Percentiles rank a stretch among this genome's conserved stretches.
phyloP scores from a whole-genome alignment of 2,113 vertebrate species.

The Sceloporus tristichus region DNA sequence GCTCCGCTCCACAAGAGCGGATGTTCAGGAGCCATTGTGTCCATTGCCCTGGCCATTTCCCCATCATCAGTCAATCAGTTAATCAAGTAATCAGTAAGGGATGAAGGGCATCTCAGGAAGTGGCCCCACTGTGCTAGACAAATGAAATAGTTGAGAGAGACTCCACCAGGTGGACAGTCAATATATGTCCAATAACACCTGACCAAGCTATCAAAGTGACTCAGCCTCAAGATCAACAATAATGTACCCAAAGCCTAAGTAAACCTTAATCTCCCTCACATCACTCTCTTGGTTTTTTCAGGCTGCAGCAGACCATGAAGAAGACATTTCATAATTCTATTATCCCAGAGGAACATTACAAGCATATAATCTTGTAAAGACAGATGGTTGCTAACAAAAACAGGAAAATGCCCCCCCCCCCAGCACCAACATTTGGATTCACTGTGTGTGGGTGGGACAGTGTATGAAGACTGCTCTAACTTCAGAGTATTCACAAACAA shows the following conservation, averaged over 20 bases:
- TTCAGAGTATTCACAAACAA: neutral
- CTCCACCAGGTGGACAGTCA: neutral
- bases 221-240: neutral
- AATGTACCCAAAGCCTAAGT: neutral
- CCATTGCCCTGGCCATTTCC: too few species aligned
- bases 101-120: too few species aligned
- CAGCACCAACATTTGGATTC: constrained; percentile 1
- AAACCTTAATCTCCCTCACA: neutral
- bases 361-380: constrained; percentile 27
- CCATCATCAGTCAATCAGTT: too few species aligned
- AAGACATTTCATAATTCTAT: neutral
- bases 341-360: constrained; percentile 10
- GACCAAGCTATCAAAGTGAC: neutral
- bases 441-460: constrained; percentile 1
- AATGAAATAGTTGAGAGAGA: neutral
- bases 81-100: too few species aligned
- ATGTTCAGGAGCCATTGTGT: too few species aligned
- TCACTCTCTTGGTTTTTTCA: neutral
- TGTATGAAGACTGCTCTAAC: neutral
- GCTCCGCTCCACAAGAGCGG: too few species aligned
- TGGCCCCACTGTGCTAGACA: neutral
- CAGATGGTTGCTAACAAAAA: constrained; percentile 39
- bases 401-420: neutral
- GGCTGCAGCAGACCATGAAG: constrained; percentile 18
- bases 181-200: neutral